These are phyloP conservation scores for Listrodromus nycthemerus DNA, from an alignment of 2,888 invertebrate genomes.

Conservation along the genomic window DNA sequence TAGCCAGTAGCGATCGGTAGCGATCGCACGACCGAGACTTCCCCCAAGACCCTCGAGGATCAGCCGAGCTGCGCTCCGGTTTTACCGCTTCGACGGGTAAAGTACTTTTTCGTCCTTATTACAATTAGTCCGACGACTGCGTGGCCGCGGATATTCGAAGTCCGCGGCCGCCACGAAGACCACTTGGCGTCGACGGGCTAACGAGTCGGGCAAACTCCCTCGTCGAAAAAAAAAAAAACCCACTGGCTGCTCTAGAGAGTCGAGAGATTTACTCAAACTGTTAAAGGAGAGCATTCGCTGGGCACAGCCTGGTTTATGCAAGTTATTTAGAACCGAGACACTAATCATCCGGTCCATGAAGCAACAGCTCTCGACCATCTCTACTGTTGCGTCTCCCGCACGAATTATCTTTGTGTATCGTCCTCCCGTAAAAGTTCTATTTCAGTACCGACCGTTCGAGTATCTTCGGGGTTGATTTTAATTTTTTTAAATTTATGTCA, in stretches of 20 bases:
- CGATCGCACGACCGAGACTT: background rate
- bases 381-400: background rate
- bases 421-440: constrained; percentile 13
- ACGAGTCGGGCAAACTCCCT: constrained; percentile 76
- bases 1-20: background rate
- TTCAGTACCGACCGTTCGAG: background rate
- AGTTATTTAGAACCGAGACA: constrained; percentile 75
- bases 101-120: constrained; percentile 68
- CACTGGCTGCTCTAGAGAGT: constrained; percentile 60
- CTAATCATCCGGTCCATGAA: constrained; percentile 72
- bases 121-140: constrained; percentile 64
- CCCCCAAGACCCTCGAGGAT: background rate
- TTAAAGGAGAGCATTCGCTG: constrained; percentile 47
- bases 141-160: constrained; percentile 16
- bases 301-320: constrained; percentile 71
- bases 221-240: constrained; percentile 52
- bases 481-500: background rate
- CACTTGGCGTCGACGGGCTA: constrained; percentile 79
- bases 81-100: background rate
- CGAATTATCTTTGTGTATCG: constrained; percentile 2
- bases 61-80: background rate
- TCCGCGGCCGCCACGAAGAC: constrained; percentile 66
- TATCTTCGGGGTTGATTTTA: background rate
- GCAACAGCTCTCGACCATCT: background rate
- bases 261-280: constrained; percentile 60